Base-by-base conservation (phyloP, 2,888 invertebrate genomes). In the Marronus borbonicus region DNA sequence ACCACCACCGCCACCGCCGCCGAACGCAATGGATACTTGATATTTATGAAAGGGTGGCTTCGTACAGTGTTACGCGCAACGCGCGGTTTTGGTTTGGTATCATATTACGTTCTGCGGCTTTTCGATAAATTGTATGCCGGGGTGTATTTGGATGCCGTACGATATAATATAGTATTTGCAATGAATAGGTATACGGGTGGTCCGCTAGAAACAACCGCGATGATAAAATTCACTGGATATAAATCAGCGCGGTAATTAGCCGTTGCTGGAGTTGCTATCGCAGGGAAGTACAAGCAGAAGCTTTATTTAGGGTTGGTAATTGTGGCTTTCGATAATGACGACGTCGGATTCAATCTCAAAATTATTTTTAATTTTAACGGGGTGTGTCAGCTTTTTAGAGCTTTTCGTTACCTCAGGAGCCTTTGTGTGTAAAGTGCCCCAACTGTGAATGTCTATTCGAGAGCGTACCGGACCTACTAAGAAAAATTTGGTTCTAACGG, bases 11-110 rank as follows among this genome's bases (percentile, higher is more conserved):
- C 36, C 58, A 58, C 58, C 69, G 12, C 72, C 72, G 69, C 79
- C 80, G 78, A 80, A 80, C 80, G 81, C 80, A 79, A 80, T 81
- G 80, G 80, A 81, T 79, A 80, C 79, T 79, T 77, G 80, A 81
- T 81, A 80, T 81, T 81, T 80, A 80, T 80, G 80, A 77, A 81
- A 81, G 80, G 80, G 80, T 77, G 80, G 79, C 78, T 79, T 69
- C 78, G 75, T 77, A 78, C 76, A 76, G 70, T 78, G 78, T 76
- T n/a, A 49, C 79, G 55, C 10, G 55, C 12, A 44, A 44, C 44
- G 44, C 8, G 79, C 77, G 79, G 81, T 80, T 81, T 78, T 77
- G 78, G 78, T 77, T 80, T 78, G 66, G 64, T 58, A 77, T 77
- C 69, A 70, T 68, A 70, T 77, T 77, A 77, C 70, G 62, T 70